phyloP scores from a whole-genome alignment of 2,113 vertebrate genomes.

The Bubo bubo region DNA sequence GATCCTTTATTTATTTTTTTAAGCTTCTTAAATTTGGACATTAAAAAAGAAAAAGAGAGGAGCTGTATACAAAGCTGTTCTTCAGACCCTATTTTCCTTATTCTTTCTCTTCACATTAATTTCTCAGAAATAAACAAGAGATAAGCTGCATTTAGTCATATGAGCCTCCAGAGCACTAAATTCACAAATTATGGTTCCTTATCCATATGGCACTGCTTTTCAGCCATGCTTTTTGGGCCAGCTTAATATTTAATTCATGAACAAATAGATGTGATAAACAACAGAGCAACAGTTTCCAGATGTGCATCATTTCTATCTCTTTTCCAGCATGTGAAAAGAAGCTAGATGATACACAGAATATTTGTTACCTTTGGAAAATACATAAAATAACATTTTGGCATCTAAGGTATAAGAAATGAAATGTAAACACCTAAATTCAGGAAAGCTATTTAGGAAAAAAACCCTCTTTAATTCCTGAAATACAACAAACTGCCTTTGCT shows the following conservation, averaged over 20 bases:
- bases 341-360: background rate
- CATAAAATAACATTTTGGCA: background rate
- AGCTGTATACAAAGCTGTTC: background rate
- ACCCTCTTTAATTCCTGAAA: background rate
- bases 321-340: background rate
- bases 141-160: background rate
- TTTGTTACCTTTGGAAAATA: background rate
- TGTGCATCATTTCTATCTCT: background rate
- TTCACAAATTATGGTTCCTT: background rate
- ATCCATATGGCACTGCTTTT: constrained; percentile 1
- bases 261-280: constrained; percentile 55
- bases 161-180: background rate
- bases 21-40: background rate
- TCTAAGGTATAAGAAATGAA: background rate
- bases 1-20: background rate
- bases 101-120: background rate
- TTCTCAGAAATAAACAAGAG: constrained; percentile 10
- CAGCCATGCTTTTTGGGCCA: background rate
- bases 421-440: background rate
- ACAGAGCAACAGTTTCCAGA: constrained; percentile 33
- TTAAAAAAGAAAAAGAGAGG: background rate
- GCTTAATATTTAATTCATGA: constrained; percentile 26
- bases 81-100: background rate
- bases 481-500: background rate
- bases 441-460: background rate